Conservation (phyloP, 2,113 vertebrate genomes). For the Pteronura brasiliensis region DNA sequence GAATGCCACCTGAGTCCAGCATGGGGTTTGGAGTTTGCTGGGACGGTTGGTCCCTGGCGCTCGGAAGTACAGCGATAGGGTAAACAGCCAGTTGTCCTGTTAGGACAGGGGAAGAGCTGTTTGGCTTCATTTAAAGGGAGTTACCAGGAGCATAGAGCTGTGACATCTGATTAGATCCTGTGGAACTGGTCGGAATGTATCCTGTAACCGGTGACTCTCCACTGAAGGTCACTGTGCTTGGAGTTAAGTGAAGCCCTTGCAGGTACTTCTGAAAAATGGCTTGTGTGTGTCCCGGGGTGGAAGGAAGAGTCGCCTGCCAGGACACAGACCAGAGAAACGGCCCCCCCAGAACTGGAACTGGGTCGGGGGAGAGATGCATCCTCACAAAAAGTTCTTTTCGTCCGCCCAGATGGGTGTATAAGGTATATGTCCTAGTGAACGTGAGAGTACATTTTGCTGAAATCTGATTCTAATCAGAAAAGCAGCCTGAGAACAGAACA, state of each 20-base stretch:
- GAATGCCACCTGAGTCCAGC: accelerated
- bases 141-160: neutral
- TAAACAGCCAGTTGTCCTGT: neutral
- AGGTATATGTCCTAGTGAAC: neutral
- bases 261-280: neutral
- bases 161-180: neutral
- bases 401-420: neutral
- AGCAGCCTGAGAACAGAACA: neutral
- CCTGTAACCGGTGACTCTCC: neutral
- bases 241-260: neutral
- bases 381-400: neutral
- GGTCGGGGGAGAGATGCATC: accelerated
- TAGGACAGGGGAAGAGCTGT: neutral
- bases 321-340: neutral
- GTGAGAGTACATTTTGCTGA: neutral
- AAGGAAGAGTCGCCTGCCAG: neutral
- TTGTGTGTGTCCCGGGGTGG: neutral
- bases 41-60: accelerated
- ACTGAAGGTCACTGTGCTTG: neutral
- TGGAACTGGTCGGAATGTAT: neutral
- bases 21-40: neutral
- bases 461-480: conserved; percentile 6
- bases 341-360: neutral
- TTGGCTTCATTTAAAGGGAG: neutral
- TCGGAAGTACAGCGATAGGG: neutral